Conservation (phyloP, 2,888 invertebrate genomes). For the Alcis repandata region DNA sequence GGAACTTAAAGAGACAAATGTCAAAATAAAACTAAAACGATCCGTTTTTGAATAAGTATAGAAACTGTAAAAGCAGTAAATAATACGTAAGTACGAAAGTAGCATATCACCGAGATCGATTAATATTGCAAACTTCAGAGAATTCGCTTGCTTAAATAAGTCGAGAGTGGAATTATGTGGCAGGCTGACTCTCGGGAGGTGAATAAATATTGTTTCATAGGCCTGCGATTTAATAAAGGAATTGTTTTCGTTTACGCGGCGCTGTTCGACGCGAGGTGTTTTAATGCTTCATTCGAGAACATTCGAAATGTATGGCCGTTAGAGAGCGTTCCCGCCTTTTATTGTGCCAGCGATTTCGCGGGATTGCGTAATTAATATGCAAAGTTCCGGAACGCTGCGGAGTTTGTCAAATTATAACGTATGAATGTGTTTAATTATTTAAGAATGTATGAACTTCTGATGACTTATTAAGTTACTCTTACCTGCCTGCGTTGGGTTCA, state of each 20-base stretch:
- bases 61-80: conserved; percentile 47
- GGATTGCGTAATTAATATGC: conserved; percentile 38
- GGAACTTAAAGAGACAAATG: no score
- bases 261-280: conserved; percentile 51
- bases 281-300: conserved; percentile 36
- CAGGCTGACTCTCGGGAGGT: conserved; percentile 50
- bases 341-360: conserved; percentile 34
- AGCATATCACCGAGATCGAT: conserved; percentile 63
- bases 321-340: conserved; percentile 28
- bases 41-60: not conserved
- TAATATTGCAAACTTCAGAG: conserved; percentile 67
- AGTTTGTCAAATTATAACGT: conserved; percentile 39
- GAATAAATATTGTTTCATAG: conserved; percentile 64
- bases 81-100: conserved; percentile 64
- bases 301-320: conserved; percentile 32
- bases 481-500: conserved; percentile 2
- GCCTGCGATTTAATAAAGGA: conserved; percentile 63
- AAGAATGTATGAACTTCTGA: conserved; percentile 18
- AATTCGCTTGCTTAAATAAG: conserved; percentile 66
- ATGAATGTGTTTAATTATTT: conserved; percentile 37
- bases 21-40: not conserved
- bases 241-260: conserved; percentile 60
- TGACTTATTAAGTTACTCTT: conserved; percentile 19
- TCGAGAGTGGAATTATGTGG: conserved; percentile 66
- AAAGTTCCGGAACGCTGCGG: conserved; percentile 30